These are phyloP conservation scores for Pollenia labialis DNA, from an alignment of 2,888 invertebrate species.

Conservation along the genomic window DNA sequence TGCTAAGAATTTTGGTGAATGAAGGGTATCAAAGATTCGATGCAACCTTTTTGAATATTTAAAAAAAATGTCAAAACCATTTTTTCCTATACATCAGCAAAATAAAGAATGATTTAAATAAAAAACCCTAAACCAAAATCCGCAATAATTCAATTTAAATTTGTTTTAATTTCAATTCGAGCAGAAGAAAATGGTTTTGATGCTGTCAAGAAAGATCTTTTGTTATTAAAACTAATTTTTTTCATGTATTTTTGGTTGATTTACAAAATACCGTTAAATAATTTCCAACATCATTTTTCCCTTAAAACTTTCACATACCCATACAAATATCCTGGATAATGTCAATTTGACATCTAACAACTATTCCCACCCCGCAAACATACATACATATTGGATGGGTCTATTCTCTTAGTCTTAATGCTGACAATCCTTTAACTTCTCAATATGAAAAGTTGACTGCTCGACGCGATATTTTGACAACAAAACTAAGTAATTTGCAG, in stretches of 20 bases:
- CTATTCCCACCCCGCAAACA: neutral
- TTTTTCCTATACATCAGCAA: conserved; percentile 19
- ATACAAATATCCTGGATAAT: neutral
- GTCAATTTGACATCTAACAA: neutral
- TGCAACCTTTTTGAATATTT: too few species aligned
- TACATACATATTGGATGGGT: neutral
- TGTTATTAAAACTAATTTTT: conserved; percentile 26
- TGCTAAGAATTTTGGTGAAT: too few species aligned
- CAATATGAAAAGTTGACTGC: conserved; percentile 76
- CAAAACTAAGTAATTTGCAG: conserved; percentile 84
- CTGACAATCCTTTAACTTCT: conserved; percentile 63
- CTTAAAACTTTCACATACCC: neutral
- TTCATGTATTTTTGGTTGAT: conserved; percentile 35
- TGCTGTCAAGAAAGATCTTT: conserved; percentile 40
- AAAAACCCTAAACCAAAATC: conserved; percentile 20
- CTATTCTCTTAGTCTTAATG: conserved; percentile 35
- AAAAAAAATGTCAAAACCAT: conserved; percentile 44
- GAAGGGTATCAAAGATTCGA: too few species aligned
- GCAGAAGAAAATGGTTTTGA: conserved; percentile 38
- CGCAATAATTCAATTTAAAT: conserved; percentile 27
- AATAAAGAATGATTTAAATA: neutral
- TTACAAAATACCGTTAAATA: conserved; percentile 43
- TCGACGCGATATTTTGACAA: conserved; percentile 80
- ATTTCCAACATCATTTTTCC: conserved; percentile 32
- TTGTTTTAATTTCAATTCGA: conserved; percentile 47